These are phyloP conservation scores for Cyprinodon variegatus DNA, from an alignment of 2,113 vertebrate species.

Conservation along the genomic window DNA sequence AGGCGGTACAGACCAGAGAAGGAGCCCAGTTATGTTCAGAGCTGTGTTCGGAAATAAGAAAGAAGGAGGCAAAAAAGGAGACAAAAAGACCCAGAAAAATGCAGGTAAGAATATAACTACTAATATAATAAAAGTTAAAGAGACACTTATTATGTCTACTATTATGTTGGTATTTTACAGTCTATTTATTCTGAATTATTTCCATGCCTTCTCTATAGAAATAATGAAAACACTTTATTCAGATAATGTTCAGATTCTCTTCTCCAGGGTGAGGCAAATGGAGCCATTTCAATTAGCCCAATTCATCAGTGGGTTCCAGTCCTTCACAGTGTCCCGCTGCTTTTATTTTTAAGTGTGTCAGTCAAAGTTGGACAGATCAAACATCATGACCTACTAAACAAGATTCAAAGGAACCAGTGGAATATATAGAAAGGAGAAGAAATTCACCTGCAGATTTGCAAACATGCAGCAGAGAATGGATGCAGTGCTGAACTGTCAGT, in stretches of 20 bases:
- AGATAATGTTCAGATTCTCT: slow-evolving; percentile 50
- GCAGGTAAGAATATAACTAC: slow-evolving; percentile 51
- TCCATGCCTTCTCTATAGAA: neutral
- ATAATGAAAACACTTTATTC: slow-evolving; percentile 25
- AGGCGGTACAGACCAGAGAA: slow-evolving; percentile 27
- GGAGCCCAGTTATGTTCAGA: slow-evolving; percentile 67
- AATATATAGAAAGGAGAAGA: neutral
- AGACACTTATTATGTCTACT: neutral
- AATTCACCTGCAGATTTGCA: neutral
- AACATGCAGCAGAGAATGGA: slow-evolving; percentile 2
- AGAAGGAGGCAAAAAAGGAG: slow-evolving; percentile 52
- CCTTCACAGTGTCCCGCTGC: slow-evolving; percentile 66
- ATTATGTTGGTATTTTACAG: neutral
- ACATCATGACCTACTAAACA: slow-evolving; percentile 75
- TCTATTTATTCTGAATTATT: neutral
- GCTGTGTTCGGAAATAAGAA: slow-evolving; percentile 74
- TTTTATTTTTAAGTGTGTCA: slow-evolving; percentile 75
- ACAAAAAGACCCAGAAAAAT: slow-evolving; percentile 47
- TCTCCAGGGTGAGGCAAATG: slow-evolving; percentile 71
- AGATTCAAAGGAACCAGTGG: slow-evolving; percentile 26
- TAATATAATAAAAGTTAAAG: neutral
- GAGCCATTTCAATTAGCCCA: slow-evolving; percentile 77
- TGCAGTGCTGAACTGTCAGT: neutral
- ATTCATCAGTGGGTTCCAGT: slow-evolving; percentile 66
- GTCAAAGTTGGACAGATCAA: slow-evolving; percentile 66